Evolutionary conservation across 2,888 invertebrate genomes (phyloP).

Genomic region (Euphydryas editha): DNA sequence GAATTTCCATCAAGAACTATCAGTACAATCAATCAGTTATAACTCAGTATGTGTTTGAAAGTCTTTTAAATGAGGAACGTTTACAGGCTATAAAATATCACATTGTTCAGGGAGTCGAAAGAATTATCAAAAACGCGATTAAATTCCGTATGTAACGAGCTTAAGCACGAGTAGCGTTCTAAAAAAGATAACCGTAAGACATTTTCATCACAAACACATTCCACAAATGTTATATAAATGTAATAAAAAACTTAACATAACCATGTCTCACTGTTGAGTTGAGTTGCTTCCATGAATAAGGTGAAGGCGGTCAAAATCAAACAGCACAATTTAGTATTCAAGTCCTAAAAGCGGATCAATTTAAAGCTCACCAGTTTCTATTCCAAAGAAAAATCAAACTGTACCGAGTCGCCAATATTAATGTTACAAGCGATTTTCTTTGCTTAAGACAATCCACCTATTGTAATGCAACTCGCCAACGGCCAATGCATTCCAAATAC

Average conservation of each 20-base stretch:
- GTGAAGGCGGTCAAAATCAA: background rate
- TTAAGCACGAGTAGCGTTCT: too few species aligned
- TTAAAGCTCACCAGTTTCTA: slow-evolving; percentile 4
- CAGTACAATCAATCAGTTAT: too few species aligned
- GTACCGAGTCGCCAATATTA: background rate
- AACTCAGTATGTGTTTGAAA: too few species aligned
- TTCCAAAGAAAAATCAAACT: slow-evolving; percentile 22
- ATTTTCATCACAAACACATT: background rate
- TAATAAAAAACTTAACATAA: background rate
- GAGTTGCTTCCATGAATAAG: background rate
- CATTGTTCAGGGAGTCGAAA: too few species aligned
- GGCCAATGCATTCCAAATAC: slow-evolving; percentile 38
- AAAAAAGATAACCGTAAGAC: too few species aligned
- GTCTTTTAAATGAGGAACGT: too few species aligned
- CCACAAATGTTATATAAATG: too few species aligned
- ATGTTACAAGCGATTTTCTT: slow-evolving; percentile 13
- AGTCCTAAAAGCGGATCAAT: slow-evolving; percentile 7
- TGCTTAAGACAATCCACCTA: slow-evolving; percentile 15
- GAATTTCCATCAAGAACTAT: too few species aligned
- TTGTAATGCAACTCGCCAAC: slow-evolving; percentile 35
- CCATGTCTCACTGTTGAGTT: background rate
- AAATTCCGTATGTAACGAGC: too few species aligned
- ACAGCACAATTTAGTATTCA: slow-evolving; percentile 2
- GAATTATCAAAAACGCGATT: too few species aligned
- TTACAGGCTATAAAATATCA: too few species aligned